Conservation (phyloP, 2,888 invertebrate species). For the Lysandra coridon region DNA sequence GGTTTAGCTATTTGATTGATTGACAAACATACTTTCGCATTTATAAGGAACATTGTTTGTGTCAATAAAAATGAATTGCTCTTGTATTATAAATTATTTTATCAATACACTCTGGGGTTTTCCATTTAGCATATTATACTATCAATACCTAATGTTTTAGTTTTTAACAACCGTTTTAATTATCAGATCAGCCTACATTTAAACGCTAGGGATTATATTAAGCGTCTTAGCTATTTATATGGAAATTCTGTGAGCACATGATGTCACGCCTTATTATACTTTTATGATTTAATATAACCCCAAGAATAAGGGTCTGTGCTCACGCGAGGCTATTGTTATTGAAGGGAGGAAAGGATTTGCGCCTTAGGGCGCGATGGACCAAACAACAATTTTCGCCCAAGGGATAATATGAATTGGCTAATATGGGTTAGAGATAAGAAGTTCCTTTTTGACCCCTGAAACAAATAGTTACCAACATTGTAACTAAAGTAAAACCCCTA, state of each 20-base stretch:
- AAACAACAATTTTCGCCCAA: background rate
- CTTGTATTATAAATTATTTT: no score
- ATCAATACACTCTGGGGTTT: no score
- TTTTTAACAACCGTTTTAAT: background rate
- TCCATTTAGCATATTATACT: no score
- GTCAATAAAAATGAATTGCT: no score
- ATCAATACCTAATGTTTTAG: background rate
- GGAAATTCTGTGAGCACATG: conserved; percentile 22
- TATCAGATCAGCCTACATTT: background rate
- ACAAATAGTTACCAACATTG: background rate
- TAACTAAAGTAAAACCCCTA: background rate
- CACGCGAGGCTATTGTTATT: conserved; percentile 1
- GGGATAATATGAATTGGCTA: background rate
- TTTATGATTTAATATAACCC: conserved; percentile 27
- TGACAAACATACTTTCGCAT: no score
- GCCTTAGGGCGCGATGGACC: conserved; percentile 17
- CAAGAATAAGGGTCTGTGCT: background rate
- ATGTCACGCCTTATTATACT: conserved; percentile 9
- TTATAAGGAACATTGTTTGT: no score
- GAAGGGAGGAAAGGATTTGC: background rate
- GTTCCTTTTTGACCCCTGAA: background rate
- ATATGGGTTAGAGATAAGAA: background rate
- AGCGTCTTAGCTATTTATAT: conserved; percentile 23
- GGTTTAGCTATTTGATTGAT: no score
- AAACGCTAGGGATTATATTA: conserved; percentile 13